Percentiles rank a stretch among this genome's conserved stretches.
These are phyloP conservation scores for Sarcophaga bullata DNA, from an alignment of 1,140 invertebrate genomes.

Conservation along the genomic window DNA sequence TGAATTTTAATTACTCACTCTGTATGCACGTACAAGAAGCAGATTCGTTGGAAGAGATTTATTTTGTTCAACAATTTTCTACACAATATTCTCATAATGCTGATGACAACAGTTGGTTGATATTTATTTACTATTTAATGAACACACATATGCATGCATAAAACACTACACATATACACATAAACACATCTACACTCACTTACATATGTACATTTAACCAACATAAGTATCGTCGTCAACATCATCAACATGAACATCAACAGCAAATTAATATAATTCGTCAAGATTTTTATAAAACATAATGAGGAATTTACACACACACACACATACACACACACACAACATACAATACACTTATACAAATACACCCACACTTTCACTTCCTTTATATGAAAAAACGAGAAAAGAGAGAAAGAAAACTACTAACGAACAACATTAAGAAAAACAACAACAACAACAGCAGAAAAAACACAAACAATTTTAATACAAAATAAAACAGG, in stretches of 20 bases:
- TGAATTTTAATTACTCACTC: too few relatives aligned
- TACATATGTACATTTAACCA: not conserved
- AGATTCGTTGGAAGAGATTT: not conserved
- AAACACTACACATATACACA: not conserved
- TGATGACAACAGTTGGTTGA: constrained; percentile 21
- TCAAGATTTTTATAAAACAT: constrained; percentile 30
- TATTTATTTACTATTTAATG: constrained; percentile 19
- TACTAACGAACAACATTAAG: too few relatives aligned
- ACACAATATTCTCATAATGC: not conserved
- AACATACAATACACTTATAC: not conserved
- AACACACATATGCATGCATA: not conserved
- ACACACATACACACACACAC: not conserved
- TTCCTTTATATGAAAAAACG: not conserved
- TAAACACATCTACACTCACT: not conserved
- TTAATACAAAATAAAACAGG: not conserved
- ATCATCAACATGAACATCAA: constrained; percentile 16
- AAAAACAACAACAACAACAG: too few relatives aligned
- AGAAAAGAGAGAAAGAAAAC: too few relatives aligned
- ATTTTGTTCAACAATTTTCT: not conserved
- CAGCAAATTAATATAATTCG: constrained; percentile 40
- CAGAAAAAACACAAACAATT: too few relatives aligned
- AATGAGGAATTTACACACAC: constrained; percentile 7
- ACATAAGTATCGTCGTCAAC: not conserved
- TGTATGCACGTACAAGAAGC: too few relatives aligned
- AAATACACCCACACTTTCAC: not conserved